phyloP scores from a whole-genome alignment of 1,140 invertebrate species.

The Tetramorium parvispinum region DNA sequence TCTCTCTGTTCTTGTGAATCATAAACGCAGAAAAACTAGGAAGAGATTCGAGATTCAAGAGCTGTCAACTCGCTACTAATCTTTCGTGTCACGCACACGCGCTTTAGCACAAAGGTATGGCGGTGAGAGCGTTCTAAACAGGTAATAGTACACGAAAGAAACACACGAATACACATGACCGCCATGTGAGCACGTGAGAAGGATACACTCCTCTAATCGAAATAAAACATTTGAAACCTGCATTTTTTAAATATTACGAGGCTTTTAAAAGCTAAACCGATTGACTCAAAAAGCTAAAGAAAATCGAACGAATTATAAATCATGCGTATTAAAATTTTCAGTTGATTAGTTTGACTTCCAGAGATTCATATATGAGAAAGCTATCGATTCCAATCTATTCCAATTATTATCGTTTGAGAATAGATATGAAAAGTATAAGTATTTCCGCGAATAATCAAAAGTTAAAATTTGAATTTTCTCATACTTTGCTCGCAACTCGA shows the following conservation, averaged over 20 bases:
- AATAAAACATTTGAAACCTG: neutral
- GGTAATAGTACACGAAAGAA: slow-evolving; percentile 66
- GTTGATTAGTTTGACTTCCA: neutral
- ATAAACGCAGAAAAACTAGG: slow-evolving; percentile 1
- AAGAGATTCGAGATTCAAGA: slow-evolving; percentile 32
- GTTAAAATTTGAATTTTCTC: neutral
- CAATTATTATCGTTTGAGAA: neutral
- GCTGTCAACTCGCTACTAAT: slow-evolving; percentile 8
- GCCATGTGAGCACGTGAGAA: neutral
- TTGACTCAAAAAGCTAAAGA: neutral
- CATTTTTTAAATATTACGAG: neutral
- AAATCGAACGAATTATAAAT: neutral
- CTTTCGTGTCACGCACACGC: slow-evolving; percentile 37
- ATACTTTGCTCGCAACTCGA: neutral
- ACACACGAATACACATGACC: slow-evolving; percentile 17
- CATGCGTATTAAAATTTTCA: neutral
- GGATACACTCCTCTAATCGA: neutral
- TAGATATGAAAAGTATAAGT: neutral
- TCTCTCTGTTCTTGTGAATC: neutral
- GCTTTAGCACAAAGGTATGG: slow-evolving; percentile 29
- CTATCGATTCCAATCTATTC: neutral
- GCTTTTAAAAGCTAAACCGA: neutral
- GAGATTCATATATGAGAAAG: neutral
- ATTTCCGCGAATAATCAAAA: slow-evolving; percentile 2
- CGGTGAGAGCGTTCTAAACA: slow-evolving; percentile 62